Evolutionary conservation across 1,140 invertebrate species (phyloP), one percentile per base, ranked within the genome.

Genomic region (Manduca sexta): DNA sequence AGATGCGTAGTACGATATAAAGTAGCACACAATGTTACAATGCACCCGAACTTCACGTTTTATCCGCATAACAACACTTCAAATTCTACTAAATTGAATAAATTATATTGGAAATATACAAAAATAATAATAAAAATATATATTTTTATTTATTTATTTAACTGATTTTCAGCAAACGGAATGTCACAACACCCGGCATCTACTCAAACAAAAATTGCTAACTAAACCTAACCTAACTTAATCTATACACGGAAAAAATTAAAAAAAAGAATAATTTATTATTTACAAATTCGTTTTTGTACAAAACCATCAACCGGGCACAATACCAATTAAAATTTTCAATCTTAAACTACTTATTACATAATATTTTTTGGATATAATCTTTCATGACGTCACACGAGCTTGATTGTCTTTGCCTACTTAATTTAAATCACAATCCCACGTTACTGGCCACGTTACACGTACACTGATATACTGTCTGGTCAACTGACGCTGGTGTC

Each of bases 351-450:
- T 77, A 80, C 75, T 85, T 83, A 83, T 74, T 82, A 83, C 64
- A 74, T 85, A 85, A 26, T 26, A 26, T 26, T 26, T 26, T 85
- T 85, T 85, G 82, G 82, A 85, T 85, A 83, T 72, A 81, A 73
- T 82, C 74, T 82, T 73, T 82, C 68, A 76, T 78, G 79, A 85
- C 76, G 77, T 71, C 66, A 69, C 64, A 47, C 56, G 60, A 62
- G 60, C 50, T 52, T 38, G 45, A 52, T 43, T 29, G 41, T 43
- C 41, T 29, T 43, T 43, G 62, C 45, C 60, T 70, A 70, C 65
- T 69, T 69, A 72, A 56, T 57, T 61, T 65, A 69, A 67, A 78
- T 80, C 74, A 85, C 74, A 74, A 72, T 79, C 69, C 70, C 61
- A 74, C 62, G 74, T 45, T 79, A 85, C 79, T 85, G 82, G 79